Evolutionary conservation across 2,113 vertebrate genomes (phyloP).

Genomic region (Catharus bicknelli): DNA sequence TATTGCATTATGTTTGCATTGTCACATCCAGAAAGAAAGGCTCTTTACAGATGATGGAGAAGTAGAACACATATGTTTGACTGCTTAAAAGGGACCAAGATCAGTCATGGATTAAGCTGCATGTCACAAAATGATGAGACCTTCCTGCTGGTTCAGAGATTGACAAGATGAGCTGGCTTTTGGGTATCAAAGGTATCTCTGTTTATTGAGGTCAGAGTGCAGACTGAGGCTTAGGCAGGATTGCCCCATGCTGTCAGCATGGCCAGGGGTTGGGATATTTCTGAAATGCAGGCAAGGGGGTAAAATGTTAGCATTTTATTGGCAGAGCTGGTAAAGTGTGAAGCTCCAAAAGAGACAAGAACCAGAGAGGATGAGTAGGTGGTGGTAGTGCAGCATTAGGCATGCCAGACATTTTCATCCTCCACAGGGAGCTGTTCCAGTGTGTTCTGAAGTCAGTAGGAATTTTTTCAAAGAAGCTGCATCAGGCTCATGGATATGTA

Average conservation of each 20-base stretch:
- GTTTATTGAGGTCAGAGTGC: neutral
- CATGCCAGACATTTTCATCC: neutral
- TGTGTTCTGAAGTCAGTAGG: neutral
- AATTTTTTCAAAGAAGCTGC: neutral
- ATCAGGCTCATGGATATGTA: neutral
- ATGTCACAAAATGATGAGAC: neutral
- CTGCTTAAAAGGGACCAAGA: neutral
- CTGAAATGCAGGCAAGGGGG: neutral
- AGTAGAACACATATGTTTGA: neutral
- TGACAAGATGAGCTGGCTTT: neutral
- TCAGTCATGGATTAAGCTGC: neutral
- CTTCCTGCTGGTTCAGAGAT: neutral
- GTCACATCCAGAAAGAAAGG: neutral
- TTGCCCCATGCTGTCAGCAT: neutral
- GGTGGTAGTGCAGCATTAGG: neutral
- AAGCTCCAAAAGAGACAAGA: neutral
- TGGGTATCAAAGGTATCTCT: neutral
- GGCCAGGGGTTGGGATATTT: neutral
- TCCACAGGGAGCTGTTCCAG: neutral
- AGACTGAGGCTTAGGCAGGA: neutral
- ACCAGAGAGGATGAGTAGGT: fast-evolving
- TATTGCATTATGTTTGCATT: neutral
- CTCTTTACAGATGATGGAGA: neutral
- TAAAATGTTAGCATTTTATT: neutral
- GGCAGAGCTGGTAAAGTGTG: neutral